phyloP scores from a whole-genome alignment of 1,140 invertebrate species.

The Neodiprion fabricii region DNA sequence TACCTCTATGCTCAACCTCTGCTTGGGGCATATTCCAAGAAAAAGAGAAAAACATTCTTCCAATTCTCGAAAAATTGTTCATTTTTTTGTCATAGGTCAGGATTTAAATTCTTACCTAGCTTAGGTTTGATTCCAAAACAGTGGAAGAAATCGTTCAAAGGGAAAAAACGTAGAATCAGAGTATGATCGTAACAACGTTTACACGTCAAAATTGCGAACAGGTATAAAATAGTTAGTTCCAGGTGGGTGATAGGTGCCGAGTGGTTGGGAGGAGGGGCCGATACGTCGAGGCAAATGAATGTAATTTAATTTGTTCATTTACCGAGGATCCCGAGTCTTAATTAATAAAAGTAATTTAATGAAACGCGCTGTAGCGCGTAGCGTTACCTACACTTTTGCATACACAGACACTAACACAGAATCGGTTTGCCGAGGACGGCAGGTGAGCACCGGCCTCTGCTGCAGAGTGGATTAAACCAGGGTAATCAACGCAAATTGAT shows the following conservation, averaged over 20 bases:
- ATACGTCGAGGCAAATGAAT: slow-evolving; percentile 33
- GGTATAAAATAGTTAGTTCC: background rate
- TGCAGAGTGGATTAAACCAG: slow-evolving; percentile 55
- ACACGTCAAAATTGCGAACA: background rate
- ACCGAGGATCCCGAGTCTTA: slow-evolving; percentile 35
- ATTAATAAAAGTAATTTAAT: slow-evolving; percentile 57
- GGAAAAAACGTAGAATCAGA: slow-evolving; percentile 1
- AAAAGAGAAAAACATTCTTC: too few relatives aligned
- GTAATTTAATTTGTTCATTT: slow-evolving; percentile 52
- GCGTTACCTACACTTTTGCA: background rate
- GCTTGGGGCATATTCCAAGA: too few relatives aligned
- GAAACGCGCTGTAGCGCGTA: slow-evolving; percentile 35
- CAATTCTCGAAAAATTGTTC: too few relatives aligned
- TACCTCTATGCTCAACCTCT: too few relatives aligned
- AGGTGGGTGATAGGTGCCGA: too few relatives aligned
- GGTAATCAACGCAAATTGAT: slow-evolving; percentile 58
- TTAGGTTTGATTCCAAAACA: slow-evolving; percentile 20
- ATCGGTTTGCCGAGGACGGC: slow-evolving; percentile 32
- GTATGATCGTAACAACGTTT: background rate
- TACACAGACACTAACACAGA: background rate
- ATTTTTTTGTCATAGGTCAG: too few relatives aligned
- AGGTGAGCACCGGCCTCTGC: slow-evolving; percentile 52
- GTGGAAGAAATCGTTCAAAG: slow-evolving; percentile 10
- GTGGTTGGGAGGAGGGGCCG: background rate
- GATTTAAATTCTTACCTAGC: background rate